Conservation (phyloP, 2,797 vertebrate species). For the Rhincodon typus region DNA sequence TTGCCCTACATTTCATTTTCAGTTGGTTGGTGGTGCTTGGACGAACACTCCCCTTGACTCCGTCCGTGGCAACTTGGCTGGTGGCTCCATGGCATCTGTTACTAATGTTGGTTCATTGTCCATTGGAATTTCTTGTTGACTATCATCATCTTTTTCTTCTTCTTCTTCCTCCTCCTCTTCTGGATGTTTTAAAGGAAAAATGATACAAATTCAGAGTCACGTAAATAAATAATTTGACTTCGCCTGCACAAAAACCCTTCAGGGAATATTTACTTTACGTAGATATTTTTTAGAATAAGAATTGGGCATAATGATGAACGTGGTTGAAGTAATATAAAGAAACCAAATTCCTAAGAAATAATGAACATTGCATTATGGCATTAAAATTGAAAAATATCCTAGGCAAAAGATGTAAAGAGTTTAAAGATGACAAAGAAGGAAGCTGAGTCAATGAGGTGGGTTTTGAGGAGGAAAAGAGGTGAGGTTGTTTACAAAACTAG, state of each 20-base stretch:
- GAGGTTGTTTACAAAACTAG: background rate
- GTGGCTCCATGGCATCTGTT: constrained; percentile 70
- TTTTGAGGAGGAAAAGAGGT: background rate
- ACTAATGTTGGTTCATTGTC: constrained; percentile 56
- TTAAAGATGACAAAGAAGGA: background rate
- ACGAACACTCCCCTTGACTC: constrained; percentile 69
- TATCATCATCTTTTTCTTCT: constrained; percentile 80
- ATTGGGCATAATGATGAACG: background rate
- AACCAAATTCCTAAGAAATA: background rate
- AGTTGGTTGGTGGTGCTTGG: constrained; percentile 57
- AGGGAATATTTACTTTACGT: background rate
- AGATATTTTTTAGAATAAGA: background rate
- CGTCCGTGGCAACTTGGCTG: constrained; percentile 68
- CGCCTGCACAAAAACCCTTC: background rate
- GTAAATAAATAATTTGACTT: background rate
- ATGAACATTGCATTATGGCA: background rate
- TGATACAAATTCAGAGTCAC: background rate
- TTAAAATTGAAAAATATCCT: background rate
- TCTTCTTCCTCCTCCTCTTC: constrained; percentile 86
- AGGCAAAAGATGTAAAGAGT: background rate
- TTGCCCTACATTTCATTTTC: constrained; percentile 38
- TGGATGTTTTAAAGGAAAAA: background rate
- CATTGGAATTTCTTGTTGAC: constrained; percentile 66
- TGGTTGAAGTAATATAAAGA: background rate
- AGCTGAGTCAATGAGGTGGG: background rate